phyloP scores from a whole-genome alignment of 2,113 vertebrate species.

The Ascaphus truei region DNA sequence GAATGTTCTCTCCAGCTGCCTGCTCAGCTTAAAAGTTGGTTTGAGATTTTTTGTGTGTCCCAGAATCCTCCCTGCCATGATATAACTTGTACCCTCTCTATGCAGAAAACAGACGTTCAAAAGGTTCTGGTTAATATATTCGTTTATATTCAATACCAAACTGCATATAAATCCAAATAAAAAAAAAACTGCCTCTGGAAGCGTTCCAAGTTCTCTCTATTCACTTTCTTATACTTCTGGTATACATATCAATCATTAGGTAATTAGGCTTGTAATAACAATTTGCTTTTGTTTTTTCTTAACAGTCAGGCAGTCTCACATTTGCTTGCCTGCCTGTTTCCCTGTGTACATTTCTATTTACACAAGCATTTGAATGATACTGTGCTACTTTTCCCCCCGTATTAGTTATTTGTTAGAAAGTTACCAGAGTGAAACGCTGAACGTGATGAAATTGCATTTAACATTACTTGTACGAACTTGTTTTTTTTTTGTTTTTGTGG shows the following conservation, averaged over 20 bases:
- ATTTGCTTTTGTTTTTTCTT: slow-evolving; percentile 27
- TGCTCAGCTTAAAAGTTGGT: too few species aligned
- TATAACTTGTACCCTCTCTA: background rate
- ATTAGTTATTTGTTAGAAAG: slow-evolving; percentile 1
- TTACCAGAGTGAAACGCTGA: background rate
- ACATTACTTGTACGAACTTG: too few species aligned
- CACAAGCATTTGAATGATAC: background rate
- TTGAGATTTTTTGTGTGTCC: too few species aligned
- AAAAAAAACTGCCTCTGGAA: background rate
- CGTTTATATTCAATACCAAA: background rate
- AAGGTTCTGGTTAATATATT: background rate
- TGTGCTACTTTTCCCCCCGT: background rate
- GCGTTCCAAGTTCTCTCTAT: background rate
- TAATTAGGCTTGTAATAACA: slow-evolving; percentile 28
- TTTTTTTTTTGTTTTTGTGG: too few species aligned
- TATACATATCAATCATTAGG: slow-evolving; percentile 11
- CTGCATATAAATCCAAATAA: background rate
- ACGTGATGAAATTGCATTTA: too few species aligned
- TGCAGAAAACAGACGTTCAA: background rate
- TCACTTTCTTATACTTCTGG: background rate
- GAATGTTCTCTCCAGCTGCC: too few species aligned
- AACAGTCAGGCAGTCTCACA: background rate
- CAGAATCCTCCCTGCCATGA: background rate
- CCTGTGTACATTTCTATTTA: background rate
- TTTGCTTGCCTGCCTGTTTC: background rate